Base-by-base conservation (phyloP, 2,888 invertebrate species). In the Oscheius myriophilus region DNA sequence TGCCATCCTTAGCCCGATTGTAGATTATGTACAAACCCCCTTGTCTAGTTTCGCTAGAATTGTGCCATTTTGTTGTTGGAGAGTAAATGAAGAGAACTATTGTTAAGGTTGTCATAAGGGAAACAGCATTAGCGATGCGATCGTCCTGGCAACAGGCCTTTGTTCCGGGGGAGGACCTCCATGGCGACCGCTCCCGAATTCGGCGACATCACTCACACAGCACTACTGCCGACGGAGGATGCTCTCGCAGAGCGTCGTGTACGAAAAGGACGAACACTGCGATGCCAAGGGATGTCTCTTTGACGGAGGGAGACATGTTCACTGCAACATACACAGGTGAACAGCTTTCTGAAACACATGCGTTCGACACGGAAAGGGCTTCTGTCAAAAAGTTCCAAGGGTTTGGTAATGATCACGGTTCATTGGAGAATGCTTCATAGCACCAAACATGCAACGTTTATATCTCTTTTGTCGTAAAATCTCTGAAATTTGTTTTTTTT, bases 261-360 rank as follows among this genome's bases (percentile, higher is more conserved):
- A 23, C 25, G n/a, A 18, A 26, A 26, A 33, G 33, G 58, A 66
- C 14, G 39, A 16, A 7, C 14, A 68, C 21, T 75, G 75, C n/a
- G 33, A 39, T 6, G 57, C 69, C 12, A 21, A 51, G 25, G 39
- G 46, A 4, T 75, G 76, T 45, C 67, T 70, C 41, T 73, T 64
- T 53, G 41, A 43, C 33, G 54, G 39, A 16, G 49, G 66, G 42
- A 57, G 71, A 1, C 76, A 76, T 70, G 54, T 73, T 18, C 76
- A 76, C 49, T 76, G 76, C 51, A 69, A 55, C 42, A 49, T 63
- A 12, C 54, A 51, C 21, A 70, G 73, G 73, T 73, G 16, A 63
- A 59, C 14, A 43, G 14, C 18, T 23, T 18, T 39, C 42, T 18
- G 12, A 9, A 33, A n/a, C n/a, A n/a, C n/a, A n/a, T n/a, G n/a